Evolutionary conservation across 2,113 vertebrate genomes (phyloP), one percentile per base, ranked within the genome.

Genomic region (Gallinago undulata): DNA sequence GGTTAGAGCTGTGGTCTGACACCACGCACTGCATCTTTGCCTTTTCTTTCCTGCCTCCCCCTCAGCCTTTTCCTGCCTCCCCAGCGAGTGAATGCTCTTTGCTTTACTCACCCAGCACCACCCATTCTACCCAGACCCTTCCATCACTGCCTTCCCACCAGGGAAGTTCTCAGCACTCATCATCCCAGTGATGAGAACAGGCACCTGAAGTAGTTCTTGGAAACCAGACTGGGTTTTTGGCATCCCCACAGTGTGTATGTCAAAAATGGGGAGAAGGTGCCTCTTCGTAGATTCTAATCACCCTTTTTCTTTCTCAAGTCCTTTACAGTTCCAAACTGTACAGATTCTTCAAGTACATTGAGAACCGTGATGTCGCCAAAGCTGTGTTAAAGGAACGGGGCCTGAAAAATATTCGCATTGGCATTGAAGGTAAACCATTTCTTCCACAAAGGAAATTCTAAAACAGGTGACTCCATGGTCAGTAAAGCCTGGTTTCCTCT

Each of bases 331-430:
- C 98, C 93, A 98, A 98, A 95, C 98, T 98, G 60, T 98, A 98
- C 96, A 98, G 98, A 94, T 98, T 98, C 95, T 98, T 98, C 97
- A 98, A 98, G 90, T 98, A 98, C 69, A 98, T 98, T 2, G 98
- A 98, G 96, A 98, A 98, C 92, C 87, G 98, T 0, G 98, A 98
- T 7, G 98, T 98, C 39, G 98, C 98, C 53, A 98, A 98, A 83
- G 97, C 98, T 1, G 98, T 98, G 33, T 73, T 98, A 31, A 98
- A 98, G 97, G 98, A 98, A 13, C 95, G 98, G 39, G 98, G 98
- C 51, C 96, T 98, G 86, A 98, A 98, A 93, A 98, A 98, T 74
- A 98, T 98, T 56, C 98, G 98, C 60, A 98, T 98, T 66, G 98
- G 98, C 62, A 98, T 98, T 6, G 98, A 98, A 97, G 98, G 98